Base-by-base conservation (phyloP, 2,888 invertebrate species). In the Habroteleia sp. region DNA sequence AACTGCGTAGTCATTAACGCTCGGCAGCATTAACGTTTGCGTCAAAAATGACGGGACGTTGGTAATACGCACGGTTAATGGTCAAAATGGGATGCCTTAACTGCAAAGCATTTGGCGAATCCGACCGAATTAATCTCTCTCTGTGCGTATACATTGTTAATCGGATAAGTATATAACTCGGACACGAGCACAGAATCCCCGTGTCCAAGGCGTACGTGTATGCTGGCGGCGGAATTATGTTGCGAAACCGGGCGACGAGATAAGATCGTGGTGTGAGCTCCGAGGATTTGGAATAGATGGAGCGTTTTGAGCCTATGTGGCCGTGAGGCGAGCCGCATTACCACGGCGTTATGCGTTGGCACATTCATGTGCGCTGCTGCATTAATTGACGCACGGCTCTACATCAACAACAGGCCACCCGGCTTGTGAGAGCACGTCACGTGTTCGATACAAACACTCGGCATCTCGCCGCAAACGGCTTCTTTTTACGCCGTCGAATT, bases 331-430 rank as follows among this genome's bases (percentile, higher is more conserved):
- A 77, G 78, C 78, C 77, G 65, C 82, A 85, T 85, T 85, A 85
- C 77, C 81, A 74, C 76, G 77, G 50, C 76, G 82, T 82, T 86
- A 83, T 85, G 84, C 83, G 81, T 80, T 74, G 79, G 79, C 85
- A 84, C 84, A 86, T 84, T 84, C 84, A 82, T 82, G 84, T 84
- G 83, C 85, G 85, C 81, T 79, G 82, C 80, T 82, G 85, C 83
- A 86, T 86, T 86, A 86, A 86, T 86, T 85, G 85, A 85, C 83
- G 83, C 83, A 79, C 78, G 81, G 79, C 78, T 82, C 79, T 80
- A 79, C 80, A 83, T 84, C 81, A 85, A 83, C 82, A 82, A 76
- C 79, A 79, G 77, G 74, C 63, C 78, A 75, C 80, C 76, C 80
- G 79, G 80, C 84, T 84, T 81, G 82, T 86, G 85, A 84, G 86